phyloP scores from a whole-genome alignment of 23 tunicate genomes.

The Oikopleura dioica region DNA sequence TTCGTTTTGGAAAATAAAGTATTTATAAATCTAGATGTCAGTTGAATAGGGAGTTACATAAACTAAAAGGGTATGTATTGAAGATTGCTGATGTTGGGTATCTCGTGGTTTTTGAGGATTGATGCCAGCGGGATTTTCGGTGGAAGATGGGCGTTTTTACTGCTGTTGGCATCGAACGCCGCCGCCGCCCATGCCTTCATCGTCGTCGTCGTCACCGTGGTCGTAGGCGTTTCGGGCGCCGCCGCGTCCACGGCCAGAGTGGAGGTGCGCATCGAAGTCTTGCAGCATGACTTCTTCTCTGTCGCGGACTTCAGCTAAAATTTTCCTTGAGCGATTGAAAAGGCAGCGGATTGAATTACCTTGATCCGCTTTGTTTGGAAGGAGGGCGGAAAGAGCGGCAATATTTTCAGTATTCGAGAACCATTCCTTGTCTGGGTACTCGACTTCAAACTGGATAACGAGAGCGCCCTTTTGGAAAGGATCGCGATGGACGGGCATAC shows the following conservation, averaged over 20 bases:
- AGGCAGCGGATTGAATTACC: too few relatives aligned
- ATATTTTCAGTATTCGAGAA: slow-evolving; percentile 15
- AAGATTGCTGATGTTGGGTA: too few relatives aligned
- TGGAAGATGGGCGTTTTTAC: slow-evolving; percentile 3
- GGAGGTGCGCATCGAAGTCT: slow-evolving; percentile 34
- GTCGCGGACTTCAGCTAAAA: too few relatives aligned
- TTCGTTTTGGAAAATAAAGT: too few relatives aligned
- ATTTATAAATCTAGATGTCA: too few relatives aligned
- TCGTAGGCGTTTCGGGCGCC: slow-evolving; percentile 36
- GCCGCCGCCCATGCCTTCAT: slow-evolving; percentile 22
- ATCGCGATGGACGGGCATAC: slow-evolving; percentile 76
- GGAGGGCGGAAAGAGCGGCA: neutral
- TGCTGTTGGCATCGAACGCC: slow-evolving; percentile 58
- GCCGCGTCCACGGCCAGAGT: neutral
- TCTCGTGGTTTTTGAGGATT: too few relatives aligned
- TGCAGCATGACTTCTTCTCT: neutral
- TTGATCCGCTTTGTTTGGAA: neutral
- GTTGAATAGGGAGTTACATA: too few relatives aligned
- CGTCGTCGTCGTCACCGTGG: slow-evolving; percentile 33
- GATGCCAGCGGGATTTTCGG: too few relatives aligned
- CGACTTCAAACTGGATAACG: slow-evolving; percentile 39
- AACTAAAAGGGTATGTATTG: too few relatives aligned
- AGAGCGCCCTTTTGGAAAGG: slow-evolving; percentile 79
- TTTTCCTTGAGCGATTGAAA: too few relatives aligned
- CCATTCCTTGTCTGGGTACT: slow-evolving; percentile 52